Evolutionary conservation across 2,888 invertebrate genomes (phyloP).

Genomic region (Drosophila picticornis): DNA sequence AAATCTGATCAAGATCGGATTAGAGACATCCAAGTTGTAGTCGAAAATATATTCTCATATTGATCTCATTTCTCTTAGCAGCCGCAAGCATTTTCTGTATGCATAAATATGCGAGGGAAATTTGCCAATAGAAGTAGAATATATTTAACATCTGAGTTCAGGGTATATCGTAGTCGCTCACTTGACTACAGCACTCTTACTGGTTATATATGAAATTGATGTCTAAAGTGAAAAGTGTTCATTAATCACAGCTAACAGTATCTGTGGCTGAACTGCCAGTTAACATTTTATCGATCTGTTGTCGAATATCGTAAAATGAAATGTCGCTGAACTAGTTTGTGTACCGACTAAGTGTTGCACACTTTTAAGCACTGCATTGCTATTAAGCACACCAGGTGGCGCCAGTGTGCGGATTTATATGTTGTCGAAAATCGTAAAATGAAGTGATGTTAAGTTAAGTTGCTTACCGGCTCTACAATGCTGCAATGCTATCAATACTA

Average conservation of each 20-base stretch:
- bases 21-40: too few species aligned
- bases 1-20: too few species aligned
- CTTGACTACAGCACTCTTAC: too few species aligned
- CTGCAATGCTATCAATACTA: not conserved
- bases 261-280: not conserved
- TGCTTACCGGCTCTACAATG: not conserved
- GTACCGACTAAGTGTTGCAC: constrained; percentile 7
- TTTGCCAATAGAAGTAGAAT: too few species aligned
- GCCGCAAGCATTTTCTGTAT: too few species aligned
- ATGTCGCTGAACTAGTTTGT: constrained; percentile 11
- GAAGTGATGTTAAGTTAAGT: not conserved
- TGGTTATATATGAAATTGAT: not conserved
- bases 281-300: constrained; percentile 4
- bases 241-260: not conserved
- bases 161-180: too few species aligned
- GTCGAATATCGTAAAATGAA: constrained; percentile 10
- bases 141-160: too few species aligned
- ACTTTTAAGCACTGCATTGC: not conserved
- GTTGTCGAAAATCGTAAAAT: not conserved
- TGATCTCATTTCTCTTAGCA: too few species aligned
- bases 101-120: too few species aligned
- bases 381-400: constrained; percentile 16
- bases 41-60: too few species aligned
- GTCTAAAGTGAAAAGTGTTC: too few species aligned
- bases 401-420: not conserved